Evolutionary conservation across 2,888 invertebrate genomes (phyloP), one percentile per base, ranked within the genome.

Genomic region (Amphiduros pacificus): DNA sequence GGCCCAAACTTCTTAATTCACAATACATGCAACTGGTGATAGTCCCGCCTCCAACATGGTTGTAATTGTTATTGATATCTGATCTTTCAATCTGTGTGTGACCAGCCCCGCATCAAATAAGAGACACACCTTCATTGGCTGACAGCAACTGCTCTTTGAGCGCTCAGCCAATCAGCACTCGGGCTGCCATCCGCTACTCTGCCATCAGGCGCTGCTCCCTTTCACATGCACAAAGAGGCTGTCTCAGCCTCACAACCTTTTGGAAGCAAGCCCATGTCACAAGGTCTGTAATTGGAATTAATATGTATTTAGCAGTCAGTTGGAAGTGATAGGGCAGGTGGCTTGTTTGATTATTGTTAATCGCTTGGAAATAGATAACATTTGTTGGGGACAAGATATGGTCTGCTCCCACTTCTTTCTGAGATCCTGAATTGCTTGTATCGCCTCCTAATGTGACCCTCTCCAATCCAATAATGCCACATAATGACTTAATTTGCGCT

Each of bases 101-200:
- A 9, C 50, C n/a, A 36, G 44, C 26, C 28, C 27, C 6, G 51
- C 26, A 9, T 5, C 20, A 27, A 28, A 9, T 24, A 40, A 58
- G 31, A 58, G 44, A 5, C 5, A 22, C 9, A 6, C 44, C 31
- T 4, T 51, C 32, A 58, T 58, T 58, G 58, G 58, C 26, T 50
- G 50, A 31, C 41, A 36, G 41, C 14, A 26, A 36, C 20, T 20
- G 31, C 48, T 17, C n/a, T 40, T 28, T 6, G 48, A n/a, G 44
- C 27, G 44, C 20, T 24, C 56, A 22, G 31, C 36, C 44, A 20
- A n/a, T 20, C 44, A 11, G 44, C n/a, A 22, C 6, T 17, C n/a
- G n/a, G n/a, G n/a, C n/a, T n/a, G n/a, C n/a, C n/a, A n/a, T n/a
- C n/a, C n/a, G n/a, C n/a, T n/a, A n/a, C n/a, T n/a, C n/a, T n/a